Conservation (phyloP, 2,113 vertebrate genomes). For the Xenopus laevis region DNA sequence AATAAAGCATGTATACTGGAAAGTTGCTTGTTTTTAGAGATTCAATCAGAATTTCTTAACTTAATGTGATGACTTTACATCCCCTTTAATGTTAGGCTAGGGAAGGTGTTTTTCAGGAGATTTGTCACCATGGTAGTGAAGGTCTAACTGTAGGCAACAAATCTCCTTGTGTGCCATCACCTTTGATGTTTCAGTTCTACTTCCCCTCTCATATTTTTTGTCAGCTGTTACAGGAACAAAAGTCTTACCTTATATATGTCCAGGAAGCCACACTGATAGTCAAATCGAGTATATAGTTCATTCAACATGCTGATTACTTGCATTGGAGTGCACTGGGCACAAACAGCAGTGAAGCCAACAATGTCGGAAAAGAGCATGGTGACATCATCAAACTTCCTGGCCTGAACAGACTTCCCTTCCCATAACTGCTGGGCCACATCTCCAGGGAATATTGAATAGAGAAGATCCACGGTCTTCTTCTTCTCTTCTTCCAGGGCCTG, state of each 20-base stretch:
- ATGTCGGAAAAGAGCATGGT: slow-evolving; percentile 99
- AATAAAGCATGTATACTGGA: no score
- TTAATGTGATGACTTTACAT: no score
- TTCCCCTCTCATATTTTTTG: no score
- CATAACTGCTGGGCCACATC: slow-evolving; percentile 94
- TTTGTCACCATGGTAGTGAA: no score
- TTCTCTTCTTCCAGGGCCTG: slow-evolving; percentile 96
- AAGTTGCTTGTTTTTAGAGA: no score
- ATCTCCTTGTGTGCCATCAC: no score
- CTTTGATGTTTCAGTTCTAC: no score
- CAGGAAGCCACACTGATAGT: slow-evolving; percentile 96
- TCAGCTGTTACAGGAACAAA: no score
- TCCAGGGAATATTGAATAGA: slow-evolving; percentile 95
- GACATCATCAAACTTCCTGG: slow-evolving; percentile 94
- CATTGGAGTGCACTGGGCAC: slow-evolving; percentile 96
- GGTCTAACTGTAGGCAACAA: no score
- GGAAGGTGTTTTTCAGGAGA: no score
- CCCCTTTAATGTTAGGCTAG: no score
- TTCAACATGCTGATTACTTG: slow-evolving; percentile 99
- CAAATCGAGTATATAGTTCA: slow-evolving; percentile 92
- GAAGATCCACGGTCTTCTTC: slow-evolving; percentile 92
- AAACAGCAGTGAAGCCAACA: slow-evolving; percentile 95
- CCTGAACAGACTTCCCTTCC: slow-evolving; percentile 90
- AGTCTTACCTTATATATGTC: slow-evolving; percentile 92
- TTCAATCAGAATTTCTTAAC: no score